Base-by-base conservation (phyloP, 2,113 vertebrate species). In the Pandion haliaetus region DNA sequence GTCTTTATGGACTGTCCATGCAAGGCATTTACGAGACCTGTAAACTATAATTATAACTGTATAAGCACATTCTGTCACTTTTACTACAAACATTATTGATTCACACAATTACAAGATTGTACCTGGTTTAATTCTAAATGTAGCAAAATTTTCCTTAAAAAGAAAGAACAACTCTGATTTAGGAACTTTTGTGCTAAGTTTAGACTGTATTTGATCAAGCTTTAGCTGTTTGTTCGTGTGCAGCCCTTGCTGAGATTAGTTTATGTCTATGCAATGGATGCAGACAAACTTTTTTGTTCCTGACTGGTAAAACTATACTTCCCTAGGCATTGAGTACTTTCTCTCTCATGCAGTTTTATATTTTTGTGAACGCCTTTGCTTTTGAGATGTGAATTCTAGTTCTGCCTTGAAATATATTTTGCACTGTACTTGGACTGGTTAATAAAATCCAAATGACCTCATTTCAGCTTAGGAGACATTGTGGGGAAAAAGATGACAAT, bases 401-500 rank as follows among this genome's bases (percentile, higher is more conserved):
- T 96, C 80, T 95, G 90, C 69, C 93, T 90, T 79, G 58, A 93
- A 95, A 96, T 88, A 61, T 9, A 92, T 91, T 97, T 97, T 92
- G 36, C 81, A 72, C 29, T 80, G 63, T 62, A 74, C 87, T 95
- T 88, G 93, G 93, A 87, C 50, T 63, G 32, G 65, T 96, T 97
- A 94, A 93, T 91, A 85, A 97, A 95, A 93, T 79, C 93, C 79
- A 55, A 76, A 96, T 97, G 90, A 94, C 87, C 91, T 96, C 92
- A 92, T 74, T 96, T 88, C 58, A 93, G 81, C 69, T 85, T 95
- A 93, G 93, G 82, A 95, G 45, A 52, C 31, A 86, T 45, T 96
- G 96, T 92, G 97, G 89, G 89, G 94, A 91, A 97, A 98, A 94
- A 63, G 74, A 98, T 82, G 83, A 94, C 86, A 94, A 97, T 94